Base-by-base conservation (phyloP, 2,113 vertebrate species). In the Symphodus melops region DNA sequence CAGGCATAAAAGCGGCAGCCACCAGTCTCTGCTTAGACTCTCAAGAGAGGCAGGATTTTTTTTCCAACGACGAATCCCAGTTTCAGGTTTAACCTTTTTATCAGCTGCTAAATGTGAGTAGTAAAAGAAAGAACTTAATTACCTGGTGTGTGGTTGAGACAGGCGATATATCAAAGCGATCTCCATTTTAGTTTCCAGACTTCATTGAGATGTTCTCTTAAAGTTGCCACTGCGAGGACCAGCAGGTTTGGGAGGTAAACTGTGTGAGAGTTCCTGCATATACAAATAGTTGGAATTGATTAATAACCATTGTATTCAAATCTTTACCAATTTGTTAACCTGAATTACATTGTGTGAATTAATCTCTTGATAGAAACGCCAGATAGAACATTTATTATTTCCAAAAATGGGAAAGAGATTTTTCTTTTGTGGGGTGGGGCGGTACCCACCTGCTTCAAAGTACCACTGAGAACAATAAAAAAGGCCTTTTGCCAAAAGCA, bases 101-200 rank as follows among this genome's bases (percentile, higher is more conserved):
- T 10, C 41, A 42, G 33, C 21, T 25, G 51, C 28, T 33, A 5
- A 33, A 33, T 33, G 28, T 33, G 3, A 6, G 28, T 4, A 33
- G 28, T 5, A 33, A 33, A 25, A 51, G 42, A 25, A 20, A 52
- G 65, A 46, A 46, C 21, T 54, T 54, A 64, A n/a, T 48, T 12
- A 42, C 42, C 63, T 51, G 57, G 37, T 54, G 60, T 33, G 69
- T 20, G 46, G 58, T 66, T 53, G 53, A 58, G 44, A 16, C 46
- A 19, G 20, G 20, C 39, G 2, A 21, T 61, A n/a, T 51, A 63
- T 72, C 42, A 68, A 57, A 52, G 23, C 56, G 28, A 8, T 10
- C 25, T 21, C 19, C 58, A 33, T 4, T 33, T 25, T n/a, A 42
- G 48, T 14, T 56, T 56, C 17, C 8, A 55, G 37, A 46, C 46